Conservation (phyloP, 2,888 invertebrate species). For the Ophioninae sp. region DNA sequence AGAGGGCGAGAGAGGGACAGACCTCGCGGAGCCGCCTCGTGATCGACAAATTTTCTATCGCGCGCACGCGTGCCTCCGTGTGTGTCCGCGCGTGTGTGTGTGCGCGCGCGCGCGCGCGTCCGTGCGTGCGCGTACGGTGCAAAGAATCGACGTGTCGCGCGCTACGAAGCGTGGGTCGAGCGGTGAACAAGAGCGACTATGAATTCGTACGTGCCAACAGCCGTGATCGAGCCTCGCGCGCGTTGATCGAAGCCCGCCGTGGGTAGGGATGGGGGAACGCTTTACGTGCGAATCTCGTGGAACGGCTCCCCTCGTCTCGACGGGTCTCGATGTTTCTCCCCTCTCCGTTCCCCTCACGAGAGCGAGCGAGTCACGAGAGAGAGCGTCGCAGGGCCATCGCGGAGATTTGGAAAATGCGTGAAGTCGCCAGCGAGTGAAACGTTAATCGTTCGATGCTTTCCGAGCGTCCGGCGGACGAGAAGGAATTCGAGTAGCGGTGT, state of each 20-base stretch:
- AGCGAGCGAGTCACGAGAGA: not conserved
- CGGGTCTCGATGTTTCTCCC: not conserved
- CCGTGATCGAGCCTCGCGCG: slow-evolving; percentile 39
- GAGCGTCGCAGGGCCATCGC: not conserved
- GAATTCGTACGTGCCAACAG: slow-evolving; percentile 41
- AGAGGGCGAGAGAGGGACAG: not conserved
- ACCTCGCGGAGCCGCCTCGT: not conserved
- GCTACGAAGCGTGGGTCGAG: not conserved
- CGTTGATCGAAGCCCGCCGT: slow-evolving; percentile 29
- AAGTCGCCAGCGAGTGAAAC: not conserved
- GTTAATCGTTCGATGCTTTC: not conserved
- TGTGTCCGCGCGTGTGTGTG: slow-evolving; percentile 1
- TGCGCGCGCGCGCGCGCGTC: not conserved
- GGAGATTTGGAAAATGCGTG: slow-evolving; percentile 15
- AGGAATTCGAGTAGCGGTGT: slow-evolving; percentile 32
- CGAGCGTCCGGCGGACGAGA: slow-evolving; percentile 22
- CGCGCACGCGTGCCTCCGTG: not conserved
- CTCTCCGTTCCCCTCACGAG: not conserved
- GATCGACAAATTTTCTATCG: not conserved
- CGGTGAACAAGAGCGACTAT: slow-evolving; percentile 17
- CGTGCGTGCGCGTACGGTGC: too few species aligned
- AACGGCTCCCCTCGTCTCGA: slow-evolving; percentile 1
- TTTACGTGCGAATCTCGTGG: slow-evolving; percentile 46
- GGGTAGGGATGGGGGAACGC: slow-evolving; percentile 34
- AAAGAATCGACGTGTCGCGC: not conserved